phyloP scores from a whole-genome alignment of 2,113 vertebrate species.

The Grantiella picta region DNA sequence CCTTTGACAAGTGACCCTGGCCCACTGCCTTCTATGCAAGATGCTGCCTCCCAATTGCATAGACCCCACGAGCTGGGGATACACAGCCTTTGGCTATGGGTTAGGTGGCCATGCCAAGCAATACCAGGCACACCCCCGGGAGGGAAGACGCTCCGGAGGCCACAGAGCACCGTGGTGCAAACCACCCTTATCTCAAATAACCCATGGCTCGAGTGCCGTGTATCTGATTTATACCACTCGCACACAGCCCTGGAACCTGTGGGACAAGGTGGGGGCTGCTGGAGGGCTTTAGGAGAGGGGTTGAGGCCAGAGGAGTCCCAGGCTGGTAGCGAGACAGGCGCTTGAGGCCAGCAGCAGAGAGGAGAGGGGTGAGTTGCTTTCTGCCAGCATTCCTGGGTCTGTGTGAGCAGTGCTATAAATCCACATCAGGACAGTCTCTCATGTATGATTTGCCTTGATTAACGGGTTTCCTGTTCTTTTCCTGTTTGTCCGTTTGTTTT shows the following conservation, averaged over 20 bases:
- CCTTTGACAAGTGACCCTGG: slow-evolving; percentile 63
- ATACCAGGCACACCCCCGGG: not conserved
- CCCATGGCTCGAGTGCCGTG: slow-evolving; percentile 70
- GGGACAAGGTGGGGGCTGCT: slow-evolving; percentile 27
- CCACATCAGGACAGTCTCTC: slow-evolving; percentile 71
- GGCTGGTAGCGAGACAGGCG: not conserved
- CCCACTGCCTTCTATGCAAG: slow-evolving; percentile 70
- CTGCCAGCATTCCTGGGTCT: slow-evolving; percentile 68
- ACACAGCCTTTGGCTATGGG: slow-evolving; percentile 70
- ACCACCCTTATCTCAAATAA: slow-evolving; percentile 1
- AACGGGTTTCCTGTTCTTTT: slow-evolving; percentile 84
- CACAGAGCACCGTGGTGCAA: not conserved
- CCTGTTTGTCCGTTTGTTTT: slow-evolving; percentile 78
- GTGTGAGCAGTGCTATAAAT: slow-evolving; percentile 80
- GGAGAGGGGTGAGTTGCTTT: slow-evolving; percentile 23
- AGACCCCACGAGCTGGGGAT: slow-evolving; percentile 66
- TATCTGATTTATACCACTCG: slow-evolving; percentile 80
- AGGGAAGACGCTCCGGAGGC: slow-evolving; percentile 30
- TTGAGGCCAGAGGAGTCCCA: not conserved
- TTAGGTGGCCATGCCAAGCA: slow-evolving; percentile 39
- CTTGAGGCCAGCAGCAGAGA: slow-evolving; percentile 25
- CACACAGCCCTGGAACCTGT: slow-evolving; percentile 77
- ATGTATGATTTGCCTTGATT: slow-evolving; percentile 79
- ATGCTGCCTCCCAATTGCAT: slow-evolving; percentile 65
- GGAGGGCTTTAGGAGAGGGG: slow-evolving; percentile 15